Base-by-base conservation (phyloP, 2,113 vertebrate species). In the Mionectes macconnelli region DNA sequence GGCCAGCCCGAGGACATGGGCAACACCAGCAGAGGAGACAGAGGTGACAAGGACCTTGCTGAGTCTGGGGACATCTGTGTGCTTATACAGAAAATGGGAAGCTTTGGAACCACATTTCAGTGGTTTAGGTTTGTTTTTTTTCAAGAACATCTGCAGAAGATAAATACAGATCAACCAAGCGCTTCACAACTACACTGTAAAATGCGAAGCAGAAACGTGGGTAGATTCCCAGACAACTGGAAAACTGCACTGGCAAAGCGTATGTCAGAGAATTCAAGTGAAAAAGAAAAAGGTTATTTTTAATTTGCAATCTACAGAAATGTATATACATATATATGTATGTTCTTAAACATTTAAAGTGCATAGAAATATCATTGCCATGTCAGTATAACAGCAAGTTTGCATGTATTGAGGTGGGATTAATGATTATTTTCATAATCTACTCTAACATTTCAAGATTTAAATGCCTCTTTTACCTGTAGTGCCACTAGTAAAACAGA, bases 401-500 rank as follows among this genome's bases (percentile, higher is more conserved):
- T 33, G 14, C 15, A 25, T 23, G 2, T 40, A 44, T 3, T 28
- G 28, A 84, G 35, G 20, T 56, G 69, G 6, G 44, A 64, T 62
- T 55, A 67, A 37, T 56, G 66, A 52, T 31, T 67, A 15, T 79
- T 49, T 75, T 84, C 4, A 30, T 62, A 57, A 44, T 19, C 30
- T 45, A 53, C n/a, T 87, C 23, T 62, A 77, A 76, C 7, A 73
- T 57, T 39, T 81, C 8, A 2, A 31, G 25, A 59, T 56, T 55
- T 91, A 92, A 84, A 35, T 22, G 17, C 31, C 39, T 72, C 11
- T 87, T 59, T 98, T 98, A 98, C 99, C 99, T 99, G 99, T 99
- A 27, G 99, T 99, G 85, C 99, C 99, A 39, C 99, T 99, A 56
- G 99, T 99, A 91, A 99, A 99, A 96, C 99, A 99, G 70, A 99